Evolutionary conservation across 2,888 invertebrate species (phyloP), one percentile per base, ranked within the genome.

Genomic region (Melanostoma scalare): DNA sequence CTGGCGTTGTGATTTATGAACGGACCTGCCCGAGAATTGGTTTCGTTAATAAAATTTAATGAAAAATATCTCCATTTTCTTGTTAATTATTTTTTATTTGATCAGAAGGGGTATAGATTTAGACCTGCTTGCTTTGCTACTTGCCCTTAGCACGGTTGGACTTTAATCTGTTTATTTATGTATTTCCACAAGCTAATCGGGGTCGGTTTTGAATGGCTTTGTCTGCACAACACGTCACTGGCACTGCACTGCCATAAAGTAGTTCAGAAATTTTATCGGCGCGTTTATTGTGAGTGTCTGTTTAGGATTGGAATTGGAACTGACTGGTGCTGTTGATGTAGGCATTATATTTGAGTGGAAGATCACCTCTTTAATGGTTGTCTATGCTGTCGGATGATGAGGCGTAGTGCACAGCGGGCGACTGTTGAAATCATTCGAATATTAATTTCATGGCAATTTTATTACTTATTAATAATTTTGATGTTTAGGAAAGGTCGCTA

Each of bases 371-470:
- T 73, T 48, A 44, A 38, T 63, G 48, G 38, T 33, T 38, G 58
- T 38, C 61, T 46, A 48, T 35, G 55, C 40, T 58, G 56, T 58
- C 44, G 48, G 55, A 60, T 58, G 33, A 38, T 67, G 53, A 73
- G 61, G 48, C 61, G 67, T 61, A 56, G 20, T 6, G 40, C 73
- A 50, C 79, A 63, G 61, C 68, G 30, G 69, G 79, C 38, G 46
- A 53, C 36, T 61, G 42, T 61, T 69, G 42, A 89, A 89, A 90
- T 89, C 89, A 90, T 90, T 89, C 88, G 90, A 90, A 90, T 90
- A 89, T 90, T 90, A 90, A 90, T 90, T 90, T 90, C 90, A 90
- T 90, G 90, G 89, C 90, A 90, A 90, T 90, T 90, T 90, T 89
- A 90, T 90, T 89, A 89, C 89, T 90, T 90, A 90, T 90, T 90